Base-by-base conservation (phyloP, 1,140 invertebrate genomes). In the Lordiphosa mommai region DNA sequence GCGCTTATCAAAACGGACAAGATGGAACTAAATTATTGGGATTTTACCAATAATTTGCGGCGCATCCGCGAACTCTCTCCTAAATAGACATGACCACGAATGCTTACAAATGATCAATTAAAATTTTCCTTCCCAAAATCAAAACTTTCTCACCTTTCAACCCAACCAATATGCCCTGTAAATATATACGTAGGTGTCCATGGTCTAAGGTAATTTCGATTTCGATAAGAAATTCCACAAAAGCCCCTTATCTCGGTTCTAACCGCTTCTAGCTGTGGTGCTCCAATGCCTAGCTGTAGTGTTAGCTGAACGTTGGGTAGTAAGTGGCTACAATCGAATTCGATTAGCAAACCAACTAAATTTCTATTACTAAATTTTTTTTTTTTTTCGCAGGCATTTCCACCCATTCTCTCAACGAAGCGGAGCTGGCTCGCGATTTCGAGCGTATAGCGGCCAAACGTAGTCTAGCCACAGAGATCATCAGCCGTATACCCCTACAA, bases 321-420 rank as follows among this genome's bases (percentile, higher is more conserved):
- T 43, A 43, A 10, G 13, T 29, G 13, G 27, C 13, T 27, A 13
- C 10, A 51, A 49, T 52, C 27, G 37, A 53, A 61, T 23, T 13
- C 29, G 66, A 70, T 61, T 53, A 50, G 44, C 51, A 47, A 50
- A 47, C 27, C 37, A 69, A 34, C 53, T 50, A 59, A 65, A 44
- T 23, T 20, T n/a, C n/a, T n/a, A n/a, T n/a, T n/a, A n/a, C n/a
- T n/a, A 57, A 27, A 29, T 27, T 9, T 16, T 32, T 16, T 3
- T 2, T 49, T 56, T 53, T 5, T 5, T 13, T 61, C 27, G 10
- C 57, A 88, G 86, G 93, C 64, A 92, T 92, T 52, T 96, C 95
- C 46, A 95, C 95, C 12, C 95, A 96, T 89, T 96, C 95, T 0
- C 89, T 96, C 13, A 96, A 96, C 72, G 95, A 96, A 89, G 94